Evolutionary conservation across 2,888 invertebrate species (phyloP).

Genomic region (Alcis repandata): DNA sequence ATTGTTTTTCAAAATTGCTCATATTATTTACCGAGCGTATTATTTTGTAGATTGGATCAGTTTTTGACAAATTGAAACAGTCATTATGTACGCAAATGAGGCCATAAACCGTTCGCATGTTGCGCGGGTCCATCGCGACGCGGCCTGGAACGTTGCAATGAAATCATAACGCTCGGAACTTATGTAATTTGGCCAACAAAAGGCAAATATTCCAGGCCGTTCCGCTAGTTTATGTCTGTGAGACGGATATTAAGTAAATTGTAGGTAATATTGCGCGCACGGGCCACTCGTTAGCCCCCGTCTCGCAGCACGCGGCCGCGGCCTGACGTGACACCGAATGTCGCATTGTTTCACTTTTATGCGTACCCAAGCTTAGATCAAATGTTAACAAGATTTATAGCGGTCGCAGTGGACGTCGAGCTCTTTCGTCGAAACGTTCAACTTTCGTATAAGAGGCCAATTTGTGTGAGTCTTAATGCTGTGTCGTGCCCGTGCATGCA

Average conservation of each 20-base stretch:
- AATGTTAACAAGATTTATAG: conserved; percentile 82
- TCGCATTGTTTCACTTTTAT: conserved; percentile 83
- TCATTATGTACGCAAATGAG: conserved; percentile 47
- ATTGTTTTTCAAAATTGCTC: conserved; percentile 62
- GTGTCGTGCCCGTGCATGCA: conserved; percentile 78
- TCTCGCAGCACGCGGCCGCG: conserved; percentile 34
- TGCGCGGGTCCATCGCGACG: conserved; percentile 50
- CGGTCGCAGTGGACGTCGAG: conserved; percentile 72
- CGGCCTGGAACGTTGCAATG: conserved; percentile 63
- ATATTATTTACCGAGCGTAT: conserved; percentile 53
- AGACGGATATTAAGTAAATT: conserved; percentile 83
- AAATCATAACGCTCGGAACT: conserved; percentile 75
- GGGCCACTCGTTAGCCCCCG: conserved; percentile 80
- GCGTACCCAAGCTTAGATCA: conserved; percentile 81
- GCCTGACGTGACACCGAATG: conserved; percentile 76
- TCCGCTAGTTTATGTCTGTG: conserved; percentile 79
- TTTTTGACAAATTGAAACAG: conserved; percentile 41
- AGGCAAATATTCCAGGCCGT: conserved; percentile 77
- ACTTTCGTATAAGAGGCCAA: conserved; percentile 82
- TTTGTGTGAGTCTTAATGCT: conserved; percentile 80
- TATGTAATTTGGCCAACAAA: conserved; percentile 81
- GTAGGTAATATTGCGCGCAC: conserved; percentile 82
- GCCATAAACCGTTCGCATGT: conserved; percentile 53
- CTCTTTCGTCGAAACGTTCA: conserved; percentile 81
- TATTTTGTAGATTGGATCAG: conserved; percentile 50